Evolutionary conservation across 1,140 invertebrate genomes (phyloP).

Genomic region (Campoletis sonorensis): DNA sequence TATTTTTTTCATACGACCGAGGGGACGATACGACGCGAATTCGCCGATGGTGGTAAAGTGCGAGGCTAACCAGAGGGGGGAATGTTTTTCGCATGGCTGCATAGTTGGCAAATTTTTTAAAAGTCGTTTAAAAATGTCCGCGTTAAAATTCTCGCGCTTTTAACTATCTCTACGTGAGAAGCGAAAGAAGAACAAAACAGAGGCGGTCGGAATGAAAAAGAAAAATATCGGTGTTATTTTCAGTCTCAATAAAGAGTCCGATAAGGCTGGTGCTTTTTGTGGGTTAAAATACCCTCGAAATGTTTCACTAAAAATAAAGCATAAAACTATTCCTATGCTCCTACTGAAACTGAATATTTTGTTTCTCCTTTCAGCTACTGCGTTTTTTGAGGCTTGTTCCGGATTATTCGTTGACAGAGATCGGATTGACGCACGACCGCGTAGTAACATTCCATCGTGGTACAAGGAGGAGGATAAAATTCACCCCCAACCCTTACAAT

Average conservation of each 20-base stretch:
- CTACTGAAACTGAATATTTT: background rate
- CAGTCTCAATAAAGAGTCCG: no score
- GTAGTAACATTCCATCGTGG: background rate
- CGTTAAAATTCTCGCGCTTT: conserved; percentile 61
- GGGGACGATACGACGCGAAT: conserved; percentile 54
- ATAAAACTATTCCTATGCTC: no score
- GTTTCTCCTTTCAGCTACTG: conserved; percentile 48
- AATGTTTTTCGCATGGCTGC: conserved; percentile 16
- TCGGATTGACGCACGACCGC: conserved; percentile 48
- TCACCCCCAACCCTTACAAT: background rate
- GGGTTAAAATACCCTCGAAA: no score
- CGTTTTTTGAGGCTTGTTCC: conserved; percentile 48
- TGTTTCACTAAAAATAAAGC: no score
- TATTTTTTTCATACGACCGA: conserved; percentile 24
- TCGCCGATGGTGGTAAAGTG: conserved; percentile 55
- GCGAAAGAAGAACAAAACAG: background rate
- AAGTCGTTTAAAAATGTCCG: conserved; percentile 67
- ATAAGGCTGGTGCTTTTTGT: no score
- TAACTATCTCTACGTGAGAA: background rate
- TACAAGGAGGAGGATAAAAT: background rate
- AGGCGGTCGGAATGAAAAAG: background rate
- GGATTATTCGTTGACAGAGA: conserved; percentile 56
- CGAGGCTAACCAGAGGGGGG: conserved; percentile 10
- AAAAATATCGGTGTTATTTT: no score
- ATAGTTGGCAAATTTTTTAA: conserved; percentile 64